A percentile compares a stretch with the other conserved stretches of the same genome.
Evolutionary conservation across 2,113 vertebrate species (phyloP).

Genomic region (Paralichthys olivaceus): DNA sequence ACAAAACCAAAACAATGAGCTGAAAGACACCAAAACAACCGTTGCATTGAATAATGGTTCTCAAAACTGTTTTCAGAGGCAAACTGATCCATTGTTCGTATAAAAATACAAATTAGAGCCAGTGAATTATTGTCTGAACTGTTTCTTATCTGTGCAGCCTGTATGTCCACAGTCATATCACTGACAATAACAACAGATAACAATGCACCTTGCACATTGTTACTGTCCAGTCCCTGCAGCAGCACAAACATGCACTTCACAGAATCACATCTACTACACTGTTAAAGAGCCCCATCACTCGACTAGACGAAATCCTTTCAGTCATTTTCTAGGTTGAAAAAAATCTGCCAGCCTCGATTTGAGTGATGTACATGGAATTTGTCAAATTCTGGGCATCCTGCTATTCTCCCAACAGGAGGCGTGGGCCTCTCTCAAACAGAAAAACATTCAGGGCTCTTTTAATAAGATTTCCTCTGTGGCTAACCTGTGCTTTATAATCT

Average conservation of each 20-base stretch:
- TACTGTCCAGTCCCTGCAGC: background rate
- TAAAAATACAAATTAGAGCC: background rate
- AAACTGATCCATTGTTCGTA: no score
- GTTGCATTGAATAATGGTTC: no score
- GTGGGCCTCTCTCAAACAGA: slow-evolving; percentile 17
- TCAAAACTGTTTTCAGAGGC: no score
- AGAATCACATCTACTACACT: background rate
- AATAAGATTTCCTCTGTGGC: slow-evolving; percentile 40
- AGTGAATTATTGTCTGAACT: background rate
- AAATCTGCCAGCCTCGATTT: background rate
- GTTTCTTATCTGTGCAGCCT: background rate
- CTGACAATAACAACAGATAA: background rate
- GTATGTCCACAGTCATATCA: background rate
- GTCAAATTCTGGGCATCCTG: slow-evolving; percentile 13
- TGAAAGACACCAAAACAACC: no score
- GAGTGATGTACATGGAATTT: slow-evolving; percentile 28
- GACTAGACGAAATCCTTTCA: background rate
- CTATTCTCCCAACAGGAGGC: slow-evolving; percentile 1
- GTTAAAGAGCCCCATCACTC: background rate
- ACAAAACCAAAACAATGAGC: no score
- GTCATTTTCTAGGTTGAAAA: background rate
- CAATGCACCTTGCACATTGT: background rate
- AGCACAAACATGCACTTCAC: background rate
- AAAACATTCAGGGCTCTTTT: slow-evolving; percentile 39
- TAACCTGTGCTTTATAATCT: slow-evolving; percentile 22